Evolutionary conservation across 1,140 invertebrate species (phyloP).

Genomic region (Nixonia krombeini): DNA sequence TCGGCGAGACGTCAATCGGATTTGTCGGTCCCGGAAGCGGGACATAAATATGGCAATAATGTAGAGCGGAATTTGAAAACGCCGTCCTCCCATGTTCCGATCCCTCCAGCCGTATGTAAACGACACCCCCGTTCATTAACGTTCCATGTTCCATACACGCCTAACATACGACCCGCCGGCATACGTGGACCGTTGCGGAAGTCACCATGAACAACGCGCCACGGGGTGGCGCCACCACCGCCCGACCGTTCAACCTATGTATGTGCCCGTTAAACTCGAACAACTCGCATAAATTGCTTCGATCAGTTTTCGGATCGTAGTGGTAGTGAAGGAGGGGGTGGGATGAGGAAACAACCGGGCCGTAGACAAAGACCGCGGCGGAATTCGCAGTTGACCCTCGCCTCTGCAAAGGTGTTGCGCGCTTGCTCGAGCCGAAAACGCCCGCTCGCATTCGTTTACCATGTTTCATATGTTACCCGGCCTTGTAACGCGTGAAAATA

Average conservation of each 20-base stretch:
- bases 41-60: conserved; percentile 1
- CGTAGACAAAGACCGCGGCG: conserved; percentile 21
- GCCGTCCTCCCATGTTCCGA: conserved; percentile 10
- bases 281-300: conserved; percentile 57
- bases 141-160: conserved; percentile 50
- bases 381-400: conserved; percentile 15
- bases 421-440: conserved; percentile 29
- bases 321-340: background rate
- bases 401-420: conserved; percentile 24
- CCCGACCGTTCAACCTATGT: conserved; percentile 22
- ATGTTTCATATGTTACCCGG: conserved; percentile 50
- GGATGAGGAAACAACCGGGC: conserved; percentile 7
- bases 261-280: conserved; percentile 49
- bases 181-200: conserved; percentile 22
- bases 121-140: conserved; percentile 61
- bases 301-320: conserved; percentile 50
- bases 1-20: conserved; percentile 2
- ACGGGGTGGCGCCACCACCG: conserved; percentile 19
- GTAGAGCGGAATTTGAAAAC: conserved; percentile 54
- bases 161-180: conserved; percentile 52
- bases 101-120: conserved; percentile 50
- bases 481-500: too few species aligned
- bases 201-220: conserved; percentile 25
- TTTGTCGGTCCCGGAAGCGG: conserved; percentile 2
- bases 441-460: conserved; percentile 26